Evolutionary conservation across 2,797 vertebrate genomes (phyloP).

Genomic region (Meriones psammophilus): DNA sequence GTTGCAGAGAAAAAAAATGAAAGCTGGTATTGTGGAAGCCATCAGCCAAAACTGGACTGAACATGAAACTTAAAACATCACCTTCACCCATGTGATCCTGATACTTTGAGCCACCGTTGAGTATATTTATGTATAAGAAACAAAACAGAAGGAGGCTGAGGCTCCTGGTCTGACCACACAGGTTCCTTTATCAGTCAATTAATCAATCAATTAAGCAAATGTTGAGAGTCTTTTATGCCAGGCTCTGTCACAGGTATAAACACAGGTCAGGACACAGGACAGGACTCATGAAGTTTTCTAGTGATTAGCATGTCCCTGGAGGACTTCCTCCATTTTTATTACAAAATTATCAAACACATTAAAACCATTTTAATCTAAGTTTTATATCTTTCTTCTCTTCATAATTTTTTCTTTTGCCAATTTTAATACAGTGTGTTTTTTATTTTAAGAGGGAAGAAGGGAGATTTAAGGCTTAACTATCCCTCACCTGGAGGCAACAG

Average conservation of each 20-base stretch:
- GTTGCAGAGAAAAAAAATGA: background rate
- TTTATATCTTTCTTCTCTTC: constrained; percentile 1
- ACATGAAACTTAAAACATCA: background rate
- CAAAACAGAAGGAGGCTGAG: background rate
- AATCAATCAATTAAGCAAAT: background rate
- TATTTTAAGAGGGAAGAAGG: constrained; percentile 28
- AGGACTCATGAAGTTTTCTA: background rate
- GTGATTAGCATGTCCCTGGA: background rate
- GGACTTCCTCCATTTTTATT: background rate
- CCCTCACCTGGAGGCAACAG: background rate
- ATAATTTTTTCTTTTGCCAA: background rate
- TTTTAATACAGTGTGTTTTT: background rate
- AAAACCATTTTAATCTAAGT: background rate
- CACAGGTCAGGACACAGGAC: background rate
- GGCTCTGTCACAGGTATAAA: background rate
- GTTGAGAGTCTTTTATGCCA: background rate
- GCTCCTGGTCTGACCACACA: background rate
- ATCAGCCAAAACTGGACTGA: background rate
- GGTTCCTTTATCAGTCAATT: background rate
- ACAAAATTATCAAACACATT: background rate
- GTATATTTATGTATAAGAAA: background rate
- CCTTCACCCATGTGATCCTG: background rate
- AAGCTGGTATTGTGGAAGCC: background rate
- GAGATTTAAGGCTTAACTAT: background rate
- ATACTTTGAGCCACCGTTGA: background rate